Evolutionary conservation across 2,888 invertebrate genomes (phyloP).

Genomic region (Coleophora flavipennella): DNA sequence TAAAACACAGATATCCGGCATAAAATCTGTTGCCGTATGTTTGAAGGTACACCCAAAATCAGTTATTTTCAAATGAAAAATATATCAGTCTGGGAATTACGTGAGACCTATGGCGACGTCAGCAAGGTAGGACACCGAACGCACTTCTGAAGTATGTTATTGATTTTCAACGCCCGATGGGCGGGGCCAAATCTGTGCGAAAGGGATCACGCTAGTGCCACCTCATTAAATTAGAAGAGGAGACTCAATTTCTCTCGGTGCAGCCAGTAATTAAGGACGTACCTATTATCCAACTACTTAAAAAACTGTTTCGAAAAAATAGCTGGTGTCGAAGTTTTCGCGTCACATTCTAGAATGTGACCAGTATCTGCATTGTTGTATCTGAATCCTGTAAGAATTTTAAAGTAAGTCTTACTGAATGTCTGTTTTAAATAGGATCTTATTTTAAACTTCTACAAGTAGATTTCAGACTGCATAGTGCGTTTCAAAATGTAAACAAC

Average conservation of each 20-base stretch:
- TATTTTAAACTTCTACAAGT: no score
- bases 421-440: no score
- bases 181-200: slow-evolving; percentile 66
- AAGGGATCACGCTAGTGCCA: slow-evolving; percentile 66
- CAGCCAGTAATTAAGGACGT: slow-evolving; percentile 69
- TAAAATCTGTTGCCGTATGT: no score
- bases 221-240: slow-evolving; percentile 67
- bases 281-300: slow-evolving; percentile 69
- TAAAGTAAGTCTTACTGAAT: no score
- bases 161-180: slow-evolving; percentile 69
- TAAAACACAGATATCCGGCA: slow-evolving; percentile 1
- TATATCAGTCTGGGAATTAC: background rate
- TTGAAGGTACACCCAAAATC: no score
- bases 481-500: no score
- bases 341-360: slow-evolving; percentile 20
- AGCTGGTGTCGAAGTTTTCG: slow-evolving; percentile 41
- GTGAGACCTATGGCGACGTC: slow-evolving; percentile 44
- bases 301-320: slow-evolving; percentile 59
- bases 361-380: no score
- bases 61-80: slow-evolving; percentile 1
- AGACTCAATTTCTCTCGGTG: slow-evolving; percentile 55
- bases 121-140: slow-evolving; percentile 60
- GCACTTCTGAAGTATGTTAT: slow-evolving; percentile 69
- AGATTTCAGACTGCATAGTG: no score
- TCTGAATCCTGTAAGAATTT: no score